Base-by-base conservation (phyloP, 2,797 vertebrate genomes). In the Lagodon rhomboides region DNA sequence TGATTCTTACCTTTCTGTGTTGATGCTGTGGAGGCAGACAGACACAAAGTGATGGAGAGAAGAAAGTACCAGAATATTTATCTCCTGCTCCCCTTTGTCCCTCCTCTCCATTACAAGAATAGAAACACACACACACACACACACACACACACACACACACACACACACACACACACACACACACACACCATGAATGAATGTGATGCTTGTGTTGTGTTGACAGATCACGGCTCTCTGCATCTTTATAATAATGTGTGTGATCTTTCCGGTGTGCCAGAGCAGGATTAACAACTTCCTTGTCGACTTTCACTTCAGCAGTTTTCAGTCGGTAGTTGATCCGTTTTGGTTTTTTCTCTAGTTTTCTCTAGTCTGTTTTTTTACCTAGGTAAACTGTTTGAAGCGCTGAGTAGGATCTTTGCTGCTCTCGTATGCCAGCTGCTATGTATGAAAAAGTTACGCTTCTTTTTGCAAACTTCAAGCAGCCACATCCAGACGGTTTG, bases 21-120 rank as follows among this genome's bases (percentile, higher is more conserved):
- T 41, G 86, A 77, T 75, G 79, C 75, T 84, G 73, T 77, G 73
- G 75, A 84, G 73, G 67, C 68, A 80, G 83, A n/a, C 50, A 7
- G 62, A 56, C 56, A 62, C 17, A 59, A 83, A 86, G 72, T 75
- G 87, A 90, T 90, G 90, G 53, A 59, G 77, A 84, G 74, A 82
- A 75, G 78, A 89, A 80, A 44, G 34, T 62, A 46, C 30, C 56
- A 60, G 67, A 81, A 79, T 86, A 91, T 94, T 87, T 93, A 95
- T 85, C 86, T 85, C 78, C 66, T 75, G 67, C 89, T 80, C 62
- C 79, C 70, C 83, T 91, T 87, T 89, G 90, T 92, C 92, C 87
- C 87, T 82, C 85, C 89, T 86, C 81, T 75, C 70, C 75, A 70
- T 91, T 82, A 91, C 87, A 90, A 79, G 62, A 95, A 92, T 92